Evolutionary conservation across 2,888 invertebrate genomes (phyloP), one percentile per base, ranked within the genome.

Genomic region (Teleiodes luculella): DNA sequence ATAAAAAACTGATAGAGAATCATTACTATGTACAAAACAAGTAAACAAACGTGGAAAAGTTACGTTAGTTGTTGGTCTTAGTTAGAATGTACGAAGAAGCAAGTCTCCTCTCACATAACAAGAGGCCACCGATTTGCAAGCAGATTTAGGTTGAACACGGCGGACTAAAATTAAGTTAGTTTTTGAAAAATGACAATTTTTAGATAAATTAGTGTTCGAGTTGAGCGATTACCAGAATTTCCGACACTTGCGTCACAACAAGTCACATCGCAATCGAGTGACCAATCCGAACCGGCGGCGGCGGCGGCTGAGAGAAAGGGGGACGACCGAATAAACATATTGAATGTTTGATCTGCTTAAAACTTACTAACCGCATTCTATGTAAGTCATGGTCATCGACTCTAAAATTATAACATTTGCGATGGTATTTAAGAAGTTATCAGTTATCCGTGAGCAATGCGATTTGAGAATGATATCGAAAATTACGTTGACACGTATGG

Each of bases 131-230:
- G n/a, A n/a, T n/a, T n/a, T n/a, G n/a, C n/a, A n/a, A n/a, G n/a
- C n/a, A n/a, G n/a, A n/a, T n/a, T n/a, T n/a, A n/a, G n/a, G n/a
- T n/a, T n/a, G n/a, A n/a, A n/a, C n/a, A 70, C 66, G 63, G 48
- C 54, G 51, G 57, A 46, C 60, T 58, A 57, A 57, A 65, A 61
- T 41, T 24, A 35, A 67, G 62, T 61, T 64, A 70, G 74, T 76
- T 72, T 80, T 76, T 53, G 72, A 74, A 76, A 74, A 72, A 64
- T 67, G 65, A 59, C 61, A 60, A 65, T 72, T 76, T 67, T 67
- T 70, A 69, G 70, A 79, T 76, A n/a, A n/a, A n/a, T 78, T 79
- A 72, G 76, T 74, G 77, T 77, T 73, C 71, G 60, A 63, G 80
- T 77, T 76, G 65, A 74, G 70, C 72, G 76, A 76, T 78, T 77